Conservation (phyloP, 2,888 invertebrate genomes). For the Ophioninae sp. region DNA sequence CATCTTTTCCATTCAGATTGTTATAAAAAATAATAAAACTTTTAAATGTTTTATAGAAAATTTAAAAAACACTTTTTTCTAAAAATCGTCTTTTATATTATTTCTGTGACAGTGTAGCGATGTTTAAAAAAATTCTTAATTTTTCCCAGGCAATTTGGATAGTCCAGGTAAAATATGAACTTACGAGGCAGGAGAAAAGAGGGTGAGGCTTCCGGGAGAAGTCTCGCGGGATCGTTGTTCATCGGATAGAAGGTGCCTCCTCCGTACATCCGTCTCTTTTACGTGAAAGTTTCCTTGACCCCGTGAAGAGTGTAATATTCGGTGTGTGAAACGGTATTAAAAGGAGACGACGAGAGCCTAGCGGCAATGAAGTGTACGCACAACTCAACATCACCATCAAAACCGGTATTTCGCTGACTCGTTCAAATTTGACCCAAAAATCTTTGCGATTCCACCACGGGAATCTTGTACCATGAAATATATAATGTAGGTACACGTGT, state of each 20-base stretch:
- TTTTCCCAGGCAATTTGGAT: neutral
- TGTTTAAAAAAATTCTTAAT: too few species aligned
- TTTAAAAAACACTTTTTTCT: too few species aligned
- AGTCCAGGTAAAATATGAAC: slow-evolving; percentile 8
- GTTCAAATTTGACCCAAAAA: slow-evolving; percentile 66
- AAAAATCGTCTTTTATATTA: too few species aligned
- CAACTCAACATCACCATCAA: slow-evolving; percentile 45
- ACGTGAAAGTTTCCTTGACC: slow-evolving; percentile 66
- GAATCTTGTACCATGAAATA: slow-evolving; percentile 1
- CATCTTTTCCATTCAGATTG: too few species aligned
- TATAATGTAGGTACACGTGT: neutral
- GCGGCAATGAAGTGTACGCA: slow-evolving; percentile 42
- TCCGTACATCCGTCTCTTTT: slow-evolving; percentile 24
- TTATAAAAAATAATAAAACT: too few species aligned
- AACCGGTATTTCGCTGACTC: slow-evolving; percentile 67
- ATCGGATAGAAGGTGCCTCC: slow-evolving; percentile 51
- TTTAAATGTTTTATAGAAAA: too few species aligned
- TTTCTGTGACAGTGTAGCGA: too few species aligned
- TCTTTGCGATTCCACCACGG: slow-evolving; percentile 29
- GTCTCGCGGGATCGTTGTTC: slow-evolving; percentile 40
- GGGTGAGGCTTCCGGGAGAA: slow-evolving; percentile 41
- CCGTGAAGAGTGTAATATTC: slow-evolving; percentile 56
- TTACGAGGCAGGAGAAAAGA: slow-evolving; percentile 14
- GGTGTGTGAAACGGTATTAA: slow-evolving; percentile 62
- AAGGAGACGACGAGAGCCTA: slow-evolving; percentile 34